Base-by-base conservation (phyloP, 2,888 invertebrate genomes). In the Epiblema foenella region DNA sequence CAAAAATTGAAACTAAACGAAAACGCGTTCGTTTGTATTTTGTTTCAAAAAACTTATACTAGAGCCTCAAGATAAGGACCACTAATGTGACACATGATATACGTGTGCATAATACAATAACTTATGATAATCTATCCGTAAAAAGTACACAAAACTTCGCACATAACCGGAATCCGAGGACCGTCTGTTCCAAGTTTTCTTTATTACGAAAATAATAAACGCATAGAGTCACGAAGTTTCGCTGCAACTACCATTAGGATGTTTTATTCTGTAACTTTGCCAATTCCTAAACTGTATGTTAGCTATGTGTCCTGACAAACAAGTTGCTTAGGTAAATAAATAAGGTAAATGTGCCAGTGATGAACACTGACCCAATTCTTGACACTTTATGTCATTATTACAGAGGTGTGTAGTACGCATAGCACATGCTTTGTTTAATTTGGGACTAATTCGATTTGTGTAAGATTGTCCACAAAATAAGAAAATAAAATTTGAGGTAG, bases 151-250 rank as follows among this genome's bases (percentile, higher is more conserved):
- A 2, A 67, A 70, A 67, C 56, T 66, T 70, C n/a, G n/a, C 66
- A 67, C 51, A 46, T 69, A 20, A 62, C 67, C 70, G 51, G 24
- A 67, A 59, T 67, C 62, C 54, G 20, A 60, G 69, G 65, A 67
- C 67, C 60, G 51, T 66, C 59, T 71, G 70, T 57, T 56, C 17
- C 62, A 66, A 71, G 49, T 62, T 63, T 69, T 62, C 71, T 71
- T 62, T 71, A 71, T 71, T 62, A 71, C 67, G 60, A 60, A 71
- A 67, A 71, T 71, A 71, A 71, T 71, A 71, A 67, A 65, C 70
- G 70, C 62, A 62, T 56, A 66, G 54, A 59, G 56, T 56, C 56
- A 24, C 71, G 29, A 71, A 71, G 49, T 71, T 60, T 29, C 12
- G 33, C 65, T 60, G 71, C 71, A 71, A 71, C 67, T 67, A 59